Base-by-base conservation (phyloP, 2,888 invertebrate genomes). In the Caenorhabditis japonica region DNA sequence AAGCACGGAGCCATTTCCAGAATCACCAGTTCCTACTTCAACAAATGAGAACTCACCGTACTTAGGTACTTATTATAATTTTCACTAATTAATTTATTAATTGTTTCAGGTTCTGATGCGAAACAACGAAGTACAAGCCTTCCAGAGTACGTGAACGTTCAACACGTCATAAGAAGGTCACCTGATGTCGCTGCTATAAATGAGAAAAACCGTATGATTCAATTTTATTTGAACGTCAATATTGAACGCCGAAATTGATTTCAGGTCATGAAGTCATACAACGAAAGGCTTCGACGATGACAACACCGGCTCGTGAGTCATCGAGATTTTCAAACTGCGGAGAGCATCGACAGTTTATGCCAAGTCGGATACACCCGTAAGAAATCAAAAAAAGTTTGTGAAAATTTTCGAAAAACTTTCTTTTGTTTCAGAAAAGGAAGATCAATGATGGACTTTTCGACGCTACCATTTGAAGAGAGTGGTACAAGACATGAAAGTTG, bases 401-500 rank as follows among this genome's bases (percentile, higher is more conserved):
- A 23, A 39, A 3, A 41, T 13, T 7, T 25, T 7, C 12, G 13
- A 7, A 12, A 3, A 17, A 33, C 2, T 46, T 27, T 4, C n/a
- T 33, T 46, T 30, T 39, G 38, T 46, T 70, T 4, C 17, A 78
- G 61, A 30, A 77, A 74, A 39, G 75, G 75, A 38, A 25, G 75
- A 25, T 78, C 78, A 15, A 76, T 75, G 61, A 73, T 75, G 66
- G 75, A 78, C 49, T 78, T 78, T 34, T 53, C 70, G 3, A 58
- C 75, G 3, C 13, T 62, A 7, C 58, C 70, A 10, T 70, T 64
- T 47, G 75, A 75, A 30, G 64, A 66, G 2, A 23, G 12, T n/a
- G 72, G 71, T 5, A 51, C 33, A 13, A 55, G 72, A n/a, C 52
- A 73, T 21, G 79, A 79, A 34, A 73, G 60, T 64, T 79, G 79